Evolutionary conservation across 1,140 invertebrate genomes (phyloP), one percentile per base, ranked within the genome.

Genomic region (Philaenus spumarius): DNA sequence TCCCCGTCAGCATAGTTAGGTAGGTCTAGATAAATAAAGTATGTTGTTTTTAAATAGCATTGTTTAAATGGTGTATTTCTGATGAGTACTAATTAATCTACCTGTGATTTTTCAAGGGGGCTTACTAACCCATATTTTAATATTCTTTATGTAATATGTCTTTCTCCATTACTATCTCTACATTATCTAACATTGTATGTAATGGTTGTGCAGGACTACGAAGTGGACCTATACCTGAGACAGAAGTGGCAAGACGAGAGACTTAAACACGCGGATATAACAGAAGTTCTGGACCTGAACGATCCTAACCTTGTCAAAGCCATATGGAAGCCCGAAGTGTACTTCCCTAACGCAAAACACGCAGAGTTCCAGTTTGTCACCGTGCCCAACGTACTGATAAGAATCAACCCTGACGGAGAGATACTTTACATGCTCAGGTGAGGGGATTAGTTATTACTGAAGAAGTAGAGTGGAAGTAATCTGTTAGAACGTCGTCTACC

Each of bases 301-400:
- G 80, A 82, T 65, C 77, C 77, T 2, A 75, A 76, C 50, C 66
- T 83, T 39, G 77, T 83, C 1, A 77, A 79, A 61, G 71, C 73
- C 42, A 78, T 86, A 52, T 85, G 84, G 84, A 80, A 84, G 54
- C 83, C 83, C 0, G 82, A 86, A 65, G 77, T 83, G 1, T 86
- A 84, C 67, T 85, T 86, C 64, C 76, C 80, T 23, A 86, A 86
- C 68, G 83, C 82, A 22, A 86, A 85, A 69, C 74, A 80, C 58
- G 83, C 80, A 0, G 78, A 80, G 62, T 83, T 83, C 64, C 82
- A 84, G 67, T 80, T 79, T 62, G 82, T 83, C 19, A 83, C 80
- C 0, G 81, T 86, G 11, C 81, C 84, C 4, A 86, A 86, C 67
- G 82, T 84, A 34, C 68, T 86, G 5, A 79, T 86, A 61, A 69